These are phyloP conservation scores for Nephrotoma flavescens DNA, from an alignment of 2,888 invertebrate species.

Conservation along the genomic window DNA sequence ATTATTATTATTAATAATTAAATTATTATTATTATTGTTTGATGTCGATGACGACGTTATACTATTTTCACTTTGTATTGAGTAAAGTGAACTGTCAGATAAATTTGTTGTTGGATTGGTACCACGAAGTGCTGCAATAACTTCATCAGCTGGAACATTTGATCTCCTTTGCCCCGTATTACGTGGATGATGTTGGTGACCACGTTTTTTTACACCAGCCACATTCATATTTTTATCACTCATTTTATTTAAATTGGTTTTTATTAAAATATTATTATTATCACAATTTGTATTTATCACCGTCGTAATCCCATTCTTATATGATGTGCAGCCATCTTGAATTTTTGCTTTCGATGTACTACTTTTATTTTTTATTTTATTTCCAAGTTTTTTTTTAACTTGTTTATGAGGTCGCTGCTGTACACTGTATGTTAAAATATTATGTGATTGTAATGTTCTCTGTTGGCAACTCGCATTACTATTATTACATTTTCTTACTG, in stretches of 20 bases:
- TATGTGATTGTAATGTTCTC: background rate
- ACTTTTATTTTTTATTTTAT: background rate
- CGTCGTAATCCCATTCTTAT: background rate
- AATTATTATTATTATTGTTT: background rate
- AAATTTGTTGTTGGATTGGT: background rate
- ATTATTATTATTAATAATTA: background rate
- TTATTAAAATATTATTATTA: slow-evolving; percentile 1
- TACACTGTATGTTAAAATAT: background rate
- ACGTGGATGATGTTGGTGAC: slow-evolving; percentile 62
- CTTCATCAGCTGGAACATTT: slow-evolving; percentile 34
- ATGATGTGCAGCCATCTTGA: slow-evolving; percentile 2
- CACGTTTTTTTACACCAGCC: slow-evolving; percentile 39
- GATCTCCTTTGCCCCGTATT: slow-evolving; percentile 43
- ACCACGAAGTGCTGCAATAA: slow-evolving; percentile 24
- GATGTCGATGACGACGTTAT: slow-evolving; percentile 1
- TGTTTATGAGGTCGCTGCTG: background rate
- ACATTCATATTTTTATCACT: slow-evolving; percentile 17
- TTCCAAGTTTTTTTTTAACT: slow-evolving; percentile 2
- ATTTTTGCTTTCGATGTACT: background rate
- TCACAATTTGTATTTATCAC: slow-evolving; percentile 5
- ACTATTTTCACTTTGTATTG: background rate
- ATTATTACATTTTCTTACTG: background rate
- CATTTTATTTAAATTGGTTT: slow-evolving; percentile 10
- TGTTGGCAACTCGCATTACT: background rate
- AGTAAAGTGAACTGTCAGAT: background rate